Percentiles rank a stretch among this genome's conserved stretches.
Evolutionary conservation across 2,797 vertebrate species (phyloP).

Genomic region (Sebastolobus altivelis): DNA sequence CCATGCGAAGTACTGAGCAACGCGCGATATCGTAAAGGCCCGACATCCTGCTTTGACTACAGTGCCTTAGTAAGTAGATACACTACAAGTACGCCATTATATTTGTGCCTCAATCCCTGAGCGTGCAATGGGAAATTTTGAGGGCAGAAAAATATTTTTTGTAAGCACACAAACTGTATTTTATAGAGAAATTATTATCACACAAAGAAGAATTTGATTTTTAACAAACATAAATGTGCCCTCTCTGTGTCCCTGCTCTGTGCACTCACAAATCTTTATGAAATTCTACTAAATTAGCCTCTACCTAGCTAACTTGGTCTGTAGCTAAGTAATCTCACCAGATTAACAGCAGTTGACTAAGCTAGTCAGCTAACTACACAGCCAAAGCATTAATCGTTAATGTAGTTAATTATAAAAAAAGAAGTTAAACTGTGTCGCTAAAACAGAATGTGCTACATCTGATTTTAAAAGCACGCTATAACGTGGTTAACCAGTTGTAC

Average conservation of each 20-base stretch:
- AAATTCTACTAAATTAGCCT: not conserved
- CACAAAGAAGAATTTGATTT: not conserved
- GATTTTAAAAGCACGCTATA: not conserved
- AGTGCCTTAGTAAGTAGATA: slow-evolving; percentile 89
- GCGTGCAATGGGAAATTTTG: not conserved
- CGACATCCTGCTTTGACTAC: slow-evolving; percentile 97
- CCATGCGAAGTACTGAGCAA: slow-evolving; percentile 93
- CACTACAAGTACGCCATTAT: not conserved
- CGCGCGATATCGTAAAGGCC: slow-evolving; percentile 95
- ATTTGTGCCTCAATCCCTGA: not conserved
- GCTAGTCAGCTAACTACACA: not conserved
- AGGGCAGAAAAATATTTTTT: not conserved
- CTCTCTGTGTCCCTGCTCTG: not conserved
- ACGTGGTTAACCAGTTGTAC: not conserved
- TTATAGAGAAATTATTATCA: not conserved
- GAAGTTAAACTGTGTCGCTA: not conserved
- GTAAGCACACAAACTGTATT: not conserved
- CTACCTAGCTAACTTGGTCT: not conserved
- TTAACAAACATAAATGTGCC: not conserved
- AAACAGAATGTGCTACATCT: not conserved
- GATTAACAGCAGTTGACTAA: not conserved
- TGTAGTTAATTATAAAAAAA: not conserved
- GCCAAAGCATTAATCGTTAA: not conserved
- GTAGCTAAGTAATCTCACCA: not conserved
- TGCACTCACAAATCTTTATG: not conserved